Base-by-base conservation (phyloP, 37 sponge, comb jelly and placozoan genomes). In the Sycon ciliatum region DNA sequence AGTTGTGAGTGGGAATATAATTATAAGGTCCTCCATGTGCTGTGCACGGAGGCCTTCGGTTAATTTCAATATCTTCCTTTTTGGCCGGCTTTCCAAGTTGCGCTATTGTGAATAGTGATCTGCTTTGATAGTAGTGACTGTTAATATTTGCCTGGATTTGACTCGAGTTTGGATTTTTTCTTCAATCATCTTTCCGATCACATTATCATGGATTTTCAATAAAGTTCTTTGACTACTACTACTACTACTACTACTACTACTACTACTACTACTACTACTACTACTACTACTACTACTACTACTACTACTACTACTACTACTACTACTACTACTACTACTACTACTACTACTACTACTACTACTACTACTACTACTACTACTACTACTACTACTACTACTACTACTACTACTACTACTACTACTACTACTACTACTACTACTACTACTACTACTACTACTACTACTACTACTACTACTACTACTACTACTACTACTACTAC, bases 181-280 rank as follows among this genome's bases (percentile, higher is more conserved):
- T n/a, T n/a, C n/a, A n/a, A n/a, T n/a, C n/a, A n/a, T n/a, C n/a
- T n/a, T n/a, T n/a, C n/a, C n/a, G n/a, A n/a, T n/a, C n/a, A n/a
- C n/a, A n/a, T n/a, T n/a, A n/a, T n/a, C n/a, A n/a, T n/a, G n/a
- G n/a, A n/a, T n/a, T n/a, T n/a, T n/a, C n/a, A n/a, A n/a, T n/a
- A n/a, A n/a, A n/a, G n/a, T n/a, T n/a, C n/a, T n/a, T n/a, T n/a
- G n/a, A n/a, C n/a, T n/a, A n/a, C 53, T 46, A 46, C 53, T 46
- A 46, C 53, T 46, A 46, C 53, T 46, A 46, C 53, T 46, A 46
- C 53, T 46, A 46, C 53, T 46, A 46, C 53, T 46, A 46, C 53
- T 46, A 46, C 53, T 46, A 46, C 53, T 46, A 46, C 53, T 46
- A 46, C 53, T 46, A 46, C 53, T 46, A 46, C 53, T 46, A 46